Evolutionary conservation across 2,113 vertebrate genomes (phyloP).

Genomic region (Paratilapia polleni): DNA sequence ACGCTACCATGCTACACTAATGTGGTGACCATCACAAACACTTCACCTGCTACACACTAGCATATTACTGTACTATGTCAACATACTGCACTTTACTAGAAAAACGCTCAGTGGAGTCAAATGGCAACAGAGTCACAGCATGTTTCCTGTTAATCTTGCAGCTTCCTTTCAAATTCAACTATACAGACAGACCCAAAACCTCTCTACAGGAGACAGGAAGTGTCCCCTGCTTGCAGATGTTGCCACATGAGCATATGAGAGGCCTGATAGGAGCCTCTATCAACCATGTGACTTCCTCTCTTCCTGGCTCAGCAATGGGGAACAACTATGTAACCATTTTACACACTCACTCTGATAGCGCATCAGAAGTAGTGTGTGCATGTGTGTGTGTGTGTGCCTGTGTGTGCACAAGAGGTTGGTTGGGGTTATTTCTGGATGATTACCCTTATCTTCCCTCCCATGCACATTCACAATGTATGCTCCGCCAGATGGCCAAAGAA

Average conservation of each 20-base stretch:
- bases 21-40: background rate
- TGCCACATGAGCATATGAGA: conserved; percentile 57
- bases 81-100: background rate
- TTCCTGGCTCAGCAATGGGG: conserved; percentile 33
- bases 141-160: conserved; percentile 23
- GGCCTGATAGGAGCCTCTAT: conserved; percentile 65
- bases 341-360: conserved; percentile 14
- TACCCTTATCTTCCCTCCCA: conserved; percentile 58
- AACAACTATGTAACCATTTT: conserved; percentile 41
- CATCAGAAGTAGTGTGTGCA: conserved; percentile 13
- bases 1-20: background rate
- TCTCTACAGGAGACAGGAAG: conserved; percentile 61
- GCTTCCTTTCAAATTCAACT: conserved; percentile 27
- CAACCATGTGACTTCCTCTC: conserved; percentile 66
- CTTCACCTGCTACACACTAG: background rate
- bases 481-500: conserved; percentile 64
- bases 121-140: background rate
- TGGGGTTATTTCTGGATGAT: conserved; percentile 60
- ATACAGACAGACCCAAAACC: conserved; percentile 15
- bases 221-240: conserved; percentile 35
- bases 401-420: conserved; percentile 9
- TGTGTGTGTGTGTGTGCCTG: conserved; percentile 16
- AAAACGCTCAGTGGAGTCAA: background rate
- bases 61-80: background rate
- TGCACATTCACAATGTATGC: conserved; percentile 58